A percentile compares a stretch with the other conserved stretches of the same genome.
These are phyloP conservation scores for Taeniopygia guttata DNA, from an alignment of 2,797 vertebrate genomes.

Conservation along the genomic window DNA sequence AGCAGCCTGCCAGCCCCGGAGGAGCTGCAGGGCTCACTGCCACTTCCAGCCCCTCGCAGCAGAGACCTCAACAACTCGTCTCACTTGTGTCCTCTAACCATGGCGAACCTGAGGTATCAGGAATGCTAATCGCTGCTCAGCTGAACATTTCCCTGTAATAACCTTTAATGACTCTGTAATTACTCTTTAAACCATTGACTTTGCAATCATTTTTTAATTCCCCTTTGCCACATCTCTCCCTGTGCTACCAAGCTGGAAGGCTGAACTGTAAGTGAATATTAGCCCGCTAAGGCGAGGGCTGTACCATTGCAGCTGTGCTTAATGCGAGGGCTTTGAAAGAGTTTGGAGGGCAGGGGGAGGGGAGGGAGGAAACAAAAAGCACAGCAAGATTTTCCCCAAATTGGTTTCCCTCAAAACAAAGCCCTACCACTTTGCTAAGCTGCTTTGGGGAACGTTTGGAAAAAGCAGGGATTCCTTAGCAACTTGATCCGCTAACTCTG, in stretches of 20 bases:
- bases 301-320: neutral
- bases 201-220: slow-evolving; percentile 67
- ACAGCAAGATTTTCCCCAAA: slow-evolving; percentile 46
- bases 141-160: slow-evolving; percentile 53
- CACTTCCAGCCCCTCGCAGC: neutral
- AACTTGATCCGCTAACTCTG: neutral
- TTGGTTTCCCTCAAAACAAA: slow-evolving; percentile 26
- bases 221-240: slow-evolving; percentile 17
- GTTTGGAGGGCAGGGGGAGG: slow-evolving; percentile 5
- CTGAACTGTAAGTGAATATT: slow-evolving; percentile 16
- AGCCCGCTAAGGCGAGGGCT: neutral
- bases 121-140: slow-evolving; percentile 52
- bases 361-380: slow-evolving; percentile 32
- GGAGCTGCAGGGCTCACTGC: neutral
- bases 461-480: slow-evolving; percentile 25
- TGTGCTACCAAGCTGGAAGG: neutral
- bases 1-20: neutral
- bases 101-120: slow-evolving; percentile 12
- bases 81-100: slow-evolving; percentile 20
- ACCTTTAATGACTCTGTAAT: slow-evolving; percentile 66
- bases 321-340: slow-evolving; percentile 29
- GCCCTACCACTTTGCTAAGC: slow-evolving; percentile 31
- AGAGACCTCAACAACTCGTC: neutral
- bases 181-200: slow-evolving; percentile 66
- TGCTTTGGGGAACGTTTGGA: slow-evolving; percentile 24